These are phyloP conservation scores for Lycopodina hypogea DNA, from an alignment of 37 sponge, comb jelly and placozoan species.

Conservation along the genomic window DNA sequence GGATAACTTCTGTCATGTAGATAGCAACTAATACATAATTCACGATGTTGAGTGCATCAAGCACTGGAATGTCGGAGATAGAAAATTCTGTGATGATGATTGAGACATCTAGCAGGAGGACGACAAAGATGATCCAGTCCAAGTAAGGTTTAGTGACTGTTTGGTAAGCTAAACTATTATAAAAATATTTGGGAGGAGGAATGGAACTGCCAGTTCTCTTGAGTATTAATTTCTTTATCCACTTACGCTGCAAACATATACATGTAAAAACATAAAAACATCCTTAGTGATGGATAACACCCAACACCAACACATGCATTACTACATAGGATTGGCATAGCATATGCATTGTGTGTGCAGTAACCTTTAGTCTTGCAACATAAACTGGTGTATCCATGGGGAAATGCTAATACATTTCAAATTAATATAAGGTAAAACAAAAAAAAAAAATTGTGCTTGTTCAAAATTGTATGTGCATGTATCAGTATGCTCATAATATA, in stretches of 20 bases:
- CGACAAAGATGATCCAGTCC: slow-evolving; percentile 59
- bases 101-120: slow-evolving; percentile 60
- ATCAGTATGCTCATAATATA: too few relatives aligned
- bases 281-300: too few relatives aligned
- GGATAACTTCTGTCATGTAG: slow-evolving; percentile 65
- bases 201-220: not conserved
- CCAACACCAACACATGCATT: too few relatives aligned
- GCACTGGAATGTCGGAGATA: slow-evolving; percentile 13
- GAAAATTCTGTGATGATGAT: slow-evolving; percentile 59
- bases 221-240: slow-evolving; percentile 1
- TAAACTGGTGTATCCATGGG: too few relatives aligned
- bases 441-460: too few relatives aligned
- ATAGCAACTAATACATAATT: slow-evolving; percentile 63
- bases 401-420: too few relatives aligned
- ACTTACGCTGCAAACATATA: slow-evolving; percentile 27
- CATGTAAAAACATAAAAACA: too few relatives aligned
- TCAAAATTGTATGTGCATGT: too few relatives aligned
- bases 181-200: slow-evolving; percentile 38
- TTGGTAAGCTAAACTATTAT: slow-evolving; percentile 30
- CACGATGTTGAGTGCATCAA: slow-evolving; percentile 19
- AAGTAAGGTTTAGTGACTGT: slow-evolving; percentile 39
- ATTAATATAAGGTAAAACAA: too few relatives aligned
- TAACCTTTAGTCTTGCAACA: too few relatives aligned
- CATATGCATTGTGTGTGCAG: too few relatives aligned
- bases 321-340: too few relatives aligned